Conservation (phyloP, 2,797 vertebrate species). For the Anableps anableps region DNA sequence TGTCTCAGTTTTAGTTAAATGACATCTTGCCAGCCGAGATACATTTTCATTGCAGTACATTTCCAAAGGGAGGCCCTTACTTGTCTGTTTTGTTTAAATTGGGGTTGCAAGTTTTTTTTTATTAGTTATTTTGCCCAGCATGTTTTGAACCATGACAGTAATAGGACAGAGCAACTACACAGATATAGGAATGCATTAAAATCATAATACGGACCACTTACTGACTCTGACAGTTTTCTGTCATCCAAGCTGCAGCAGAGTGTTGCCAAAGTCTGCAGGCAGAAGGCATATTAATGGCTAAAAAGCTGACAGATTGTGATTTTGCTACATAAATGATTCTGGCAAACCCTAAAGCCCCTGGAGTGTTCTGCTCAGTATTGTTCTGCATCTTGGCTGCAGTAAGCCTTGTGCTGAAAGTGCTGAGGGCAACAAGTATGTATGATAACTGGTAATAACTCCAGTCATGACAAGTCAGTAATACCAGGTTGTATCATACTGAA, state of each 20-base stretch:
- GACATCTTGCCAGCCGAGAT: neutral
- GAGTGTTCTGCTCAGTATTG: slow-evolving; percentile 9
- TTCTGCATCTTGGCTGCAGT: slow-evolving; percentile 14
- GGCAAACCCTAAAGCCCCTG: slow-evolving; percentile 17
- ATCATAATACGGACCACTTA: slow-evolving; percentile 5
- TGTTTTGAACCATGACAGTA: neutral
- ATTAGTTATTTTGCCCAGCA: neutral
- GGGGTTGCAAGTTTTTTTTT: neutral
- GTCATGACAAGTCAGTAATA: slow-evolving; percentile 25
- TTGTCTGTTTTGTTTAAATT: neutral
- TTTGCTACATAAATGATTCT: slow-evolving; percentile 8
- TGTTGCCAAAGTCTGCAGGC: slow-evolving; percentile 11
- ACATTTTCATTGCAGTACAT: neutral
- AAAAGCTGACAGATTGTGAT: slow-evolving; percentile 17
- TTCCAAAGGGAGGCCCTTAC: neutral
- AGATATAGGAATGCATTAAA: neutral
- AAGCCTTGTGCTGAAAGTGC: slow-evolving; percentile 1
- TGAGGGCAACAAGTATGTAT: slow-evolving; percentile 11
- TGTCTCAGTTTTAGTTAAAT: neutral
- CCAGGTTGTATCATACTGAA: neutral
- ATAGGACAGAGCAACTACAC: neutral
- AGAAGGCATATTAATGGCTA: slow-evolving; percentile 6
- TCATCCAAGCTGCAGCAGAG: slow-evolving; percentile 11
- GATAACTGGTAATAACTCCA: slow-evolving; percentile 17
- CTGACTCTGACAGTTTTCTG: slow-evolving; percentile 1